Evolutionary conservation across 2,888 invertebrate genomes (phyloP).

Genomic region (Chrysolina haemoptera): DNA sequence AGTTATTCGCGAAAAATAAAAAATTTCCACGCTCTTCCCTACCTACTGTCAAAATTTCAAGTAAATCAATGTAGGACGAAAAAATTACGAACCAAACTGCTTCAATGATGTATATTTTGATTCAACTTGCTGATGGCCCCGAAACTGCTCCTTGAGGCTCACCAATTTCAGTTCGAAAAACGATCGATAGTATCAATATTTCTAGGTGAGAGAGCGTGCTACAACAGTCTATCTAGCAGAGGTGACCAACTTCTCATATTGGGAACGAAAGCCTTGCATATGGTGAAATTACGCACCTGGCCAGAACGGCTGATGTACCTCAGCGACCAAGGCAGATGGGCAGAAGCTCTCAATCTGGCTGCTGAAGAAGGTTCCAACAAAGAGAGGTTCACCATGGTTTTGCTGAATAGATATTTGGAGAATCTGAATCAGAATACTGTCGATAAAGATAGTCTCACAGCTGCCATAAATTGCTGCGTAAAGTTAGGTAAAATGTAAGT

Average conservation of each 20-base stretch:
- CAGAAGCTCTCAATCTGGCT: conserved; percentile 73
- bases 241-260: conserved; percentile 80
- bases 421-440: conserved; percentile 68
- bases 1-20: no score
- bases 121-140: not conserved
- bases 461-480: conserved; percentile 70
- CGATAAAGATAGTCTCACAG: conserved; percentile 69
- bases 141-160: not conserved
- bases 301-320: conserved; percentile 78
- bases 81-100: no score
- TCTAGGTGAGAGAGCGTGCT: conserved; percentile 78
- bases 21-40: no score
- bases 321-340: conserved; percentile 74
- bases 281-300: conserved; percentile 77
- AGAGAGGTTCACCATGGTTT: conserved; percentile 63
- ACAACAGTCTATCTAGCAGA: conserved; percentile 80
- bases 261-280: conserved; percentile 76
- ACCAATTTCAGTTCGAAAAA: not conserved
- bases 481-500: conserved; percentile 72
- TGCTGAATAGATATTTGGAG: conserved; percentile 68
- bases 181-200: not conserved
- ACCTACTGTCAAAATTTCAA: no score
- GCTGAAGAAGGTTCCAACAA: conserved; percentile 70
- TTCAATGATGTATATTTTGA: no score
- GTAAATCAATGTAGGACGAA: no score